phyloP scores from a whole-genome alignment of 2,797 vertebrate genomes.

The Myotis myotis region DNA sequence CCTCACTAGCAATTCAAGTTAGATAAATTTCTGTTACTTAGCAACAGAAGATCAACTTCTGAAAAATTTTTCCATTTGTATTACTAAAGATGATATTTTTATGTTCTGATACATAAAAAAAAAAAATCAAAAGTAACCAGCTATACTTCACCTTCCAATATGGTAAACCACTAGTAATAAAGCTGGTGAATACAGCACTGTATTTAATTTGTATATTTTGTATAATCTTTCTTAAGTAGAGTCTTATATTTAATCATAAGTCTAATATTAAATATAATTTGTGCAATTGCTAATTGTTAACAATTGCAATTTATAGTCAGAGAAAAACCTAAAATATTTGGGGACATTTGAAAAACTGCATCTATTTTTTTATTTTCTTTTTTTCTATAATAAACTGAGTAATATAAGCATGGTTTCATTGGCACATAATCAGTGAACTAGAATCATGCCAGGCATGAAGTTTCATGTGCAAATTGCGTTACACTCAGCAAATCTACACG shows the following conservation, averaged over 20 bases:
- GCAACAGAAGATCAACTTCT: background rate
- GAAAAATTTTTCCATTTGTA: background rate
- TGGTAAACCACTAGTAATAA: background rate
- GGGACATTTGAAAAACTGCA: background rate
- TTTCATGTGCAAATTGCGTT: slow-evolving; percentile 71
- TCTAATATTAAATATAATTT: background rate
- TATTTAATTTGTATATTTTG: background rate
- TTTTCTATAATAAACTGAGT: slow-evolving; percentile 24
- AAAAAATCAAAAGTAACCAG: background rate
- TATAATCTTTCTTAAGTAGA: background rate
- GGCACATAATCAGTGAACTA: slow-evolving; percentile 61
- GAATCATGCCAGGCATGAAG: slow-evolving; percentile 63
- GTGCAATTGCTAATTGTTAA: background rate
- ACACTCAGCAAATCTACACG: slow-evolving; percentile 35
- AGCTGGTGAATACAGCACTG: background rate
- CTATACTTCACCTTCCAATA: background rate
- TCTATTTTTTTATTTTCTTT: background rate
- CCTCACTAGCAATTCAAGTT: background rate
- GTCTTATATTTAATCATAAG: background rate
- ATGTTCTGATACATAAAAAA: background rate
- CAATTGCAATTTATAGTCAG: background rate
- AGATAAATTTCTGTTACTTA: background rate
- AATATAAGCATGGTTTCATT: slow-evolving; percentile 35
- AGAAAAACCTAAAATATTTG: background rate
- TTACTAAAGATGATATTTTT: background rate